phyloP scores from a whole-genome alignment of 2,113 vertebrate species.

The Machaerirhynchus nigripectus region DNA sequence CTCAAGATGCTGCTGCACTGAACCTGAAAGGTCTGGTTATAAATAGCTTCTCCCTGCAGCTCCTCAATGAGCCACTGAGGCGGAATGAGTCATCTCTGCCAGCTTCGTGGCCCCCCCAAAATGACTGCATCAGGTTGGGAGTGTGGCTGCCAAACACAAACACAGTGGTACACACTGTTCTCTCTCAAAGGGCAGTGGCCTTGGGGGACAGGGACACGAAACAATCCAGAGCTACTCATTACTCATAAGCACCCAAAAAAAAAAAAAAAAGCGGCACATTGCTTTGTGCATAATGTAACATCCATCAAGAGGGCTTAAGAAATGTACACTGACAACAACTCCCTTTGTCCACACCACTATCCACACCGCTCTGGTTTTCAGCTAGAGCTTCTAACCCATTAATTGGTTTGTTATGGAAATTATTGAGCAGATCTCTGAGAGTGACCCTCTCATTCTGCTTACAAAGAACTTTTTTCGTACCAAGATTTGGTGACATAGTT shows the following conservation, averaged over 20 bases:
- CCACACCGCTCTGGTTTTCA: neutral
- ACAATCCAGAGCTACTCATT: neutral
- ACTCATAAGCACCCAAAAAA: neutral
- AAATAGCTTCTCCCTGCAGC: constrained; percentile 67
- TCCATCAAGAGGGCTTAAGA: neutral
- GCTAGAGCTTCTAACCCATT: neutral
- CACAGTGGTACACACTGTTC: constrained; percentile 35
- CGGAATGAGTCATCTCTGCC: constrained; percentile 63
- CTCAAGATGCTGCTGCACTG: constrained; percentile 54
- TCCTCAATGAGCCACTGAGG: constrained; percentile 62
- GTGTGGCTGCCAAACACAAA: constrained; percentile 34
- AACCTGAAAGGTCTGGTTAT: constrained; percentile 69
- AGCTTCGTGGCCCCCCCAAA: constrained; percentile 22
- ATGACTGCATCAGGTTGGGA: constrained; percentile 36
- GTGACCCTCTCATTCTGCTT: neutral
- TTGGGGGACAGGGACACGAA: constrained; percentile 21
- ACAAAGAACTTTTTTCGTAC: neutral
- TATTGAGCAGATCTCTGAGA: neutral
- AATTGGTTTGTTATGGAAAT: neutral
- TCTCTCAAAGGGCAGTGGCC: constrained; percentile 46
- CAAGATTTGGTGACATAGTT: neutral
- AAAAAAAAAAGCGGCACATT: too few species aligned
- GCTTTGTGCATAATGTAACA: neutral
- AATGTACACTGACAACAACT: neutral
- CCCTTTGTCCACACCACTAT: neutral